Percentiles rank a stretch among this genome's conserved stretches.
Conservation (phyloP, 2,888 invertebrate genomes). For the Sarcophaga caerulescens region DNA sequence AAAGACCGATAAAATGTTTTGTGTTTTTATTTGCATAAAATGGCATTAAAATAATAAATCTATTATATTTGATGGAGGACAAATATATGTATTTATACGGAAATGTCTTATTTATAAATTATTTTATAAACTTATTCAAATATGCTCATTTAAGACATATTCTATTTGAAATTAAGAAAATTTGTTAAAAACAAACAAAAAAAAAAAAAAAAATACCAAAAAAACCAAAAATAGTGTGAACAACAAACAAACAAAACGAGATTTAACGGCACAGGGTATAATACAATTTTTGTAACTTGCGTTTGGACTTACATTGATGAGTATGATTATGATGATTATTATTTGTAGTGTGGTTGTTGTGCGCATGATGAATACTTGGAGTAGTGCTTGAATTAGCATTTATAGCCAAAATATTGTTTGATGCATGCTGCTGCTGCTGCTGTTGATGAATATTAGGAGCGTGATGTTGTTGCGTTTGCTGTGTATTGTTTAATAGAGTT, state of each 20-base stretch:
- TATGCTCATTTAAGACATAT: slow-evolving; percentile 31
- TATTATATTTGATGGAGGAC: too few species aligned
- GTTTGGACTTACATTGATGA: slow-evolving; percentile 78
- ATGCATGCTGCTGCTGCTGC: slow-evolving; percentile 43
- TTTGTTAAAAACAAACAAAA: neutral
- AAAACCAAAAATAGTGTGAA: slow-evolving; percentile 8
- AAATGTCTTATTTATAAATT: neutral
- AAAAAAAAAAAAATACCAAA: neutral
- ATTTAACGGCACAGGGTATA: slow-evolving; percentile 80
- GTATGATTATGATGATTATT: slow-evolving; percentile 71
- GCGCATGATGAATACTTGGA: slow-evolving; percentile 61
- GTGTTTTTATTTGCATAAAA: too few species aligned
- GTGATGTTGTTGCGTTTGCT: slow-evolving; percentile 54
- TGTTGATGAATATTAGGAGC: slow-evolving; percentile 38
- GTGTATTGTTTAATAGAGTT: slow-evolving; percentile 53
- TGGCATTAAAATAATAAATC: too few species aligned
- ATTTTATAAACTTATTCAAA: slow-evolving; percentile 4
- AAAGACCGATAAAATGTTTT: neutral
- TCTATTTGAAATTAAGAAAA: slow-evolving; percentile 6
- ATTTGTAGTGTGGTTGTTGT: slow-evolving; percentile 60
- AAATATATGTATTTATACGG: too few species aligned
- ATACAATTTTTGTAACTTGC: slow-evolving; percentile 81
- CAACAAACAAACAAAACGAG: slow-evolving; percentile 45
- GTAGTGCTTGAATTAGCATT: slow-evolving; percentile 43
- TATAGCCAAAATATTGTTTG: slow-evolving; percentile 29